Base-by-base conservation (phyloP, 2,797 vertebrate genomes). In the Hipposideros larvatus region DNA sequence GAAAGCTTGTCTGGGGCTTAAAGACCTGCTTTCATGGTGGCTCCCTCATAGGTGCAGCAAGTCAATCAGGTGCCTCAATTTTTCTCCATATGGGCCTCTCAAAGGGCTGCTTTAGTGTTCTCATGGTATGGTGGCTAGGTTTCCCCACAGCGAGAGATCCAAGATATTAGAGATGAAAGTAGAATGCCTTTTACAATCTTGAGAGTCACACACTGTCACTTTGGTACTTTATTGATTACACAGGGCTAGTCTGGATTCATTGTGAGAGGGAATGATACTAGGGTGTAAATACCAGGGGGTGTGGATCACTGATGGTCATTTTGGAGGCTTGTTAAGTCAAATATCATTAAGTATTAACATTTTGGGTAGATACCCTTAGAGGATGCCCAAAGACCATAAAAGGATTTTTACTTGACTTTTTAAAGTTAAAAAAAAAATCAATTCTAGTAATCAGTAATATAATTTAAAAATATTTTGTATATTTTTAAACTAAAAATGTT, bases 401-500 rank as follows among this genome's bases (percentile, higher is more conserved):
- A 73, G 3, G 21, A 41, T 51, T 85, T 73, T 82, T 61, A 8
- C 16, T 14, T 87, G 37, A 92, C 41, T 37, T 37, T 37, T 37
- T 37, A 26, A 43, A 68, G 26, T 61, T 46, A 74, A 85, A 41
- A 88, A 90, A 80, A 95, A 84, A 82, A 73, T 73, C 34, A 73
- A 48, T 59, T 37, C 0, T 16, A 70, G 28, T 15, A 48, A 87
- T 75, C 19, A 84, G 51, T 74, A 78, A 55, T 5, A 57, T 24
- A 82, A 61, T 24, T 51, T 51, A 18, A 65, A 55, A 37, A 48
- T 77, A 34, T 31, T 70, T 31, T 46, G 21, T 63, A 15, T 68
- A 48, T 41, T 37, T 90, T 90, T 59, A 59, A 71, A 59, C 70
- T 46, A 61, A 48, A 46, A 87, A n/a, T 16, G 7, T 92, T 93